Base-by-base conservation (phyloP, 2,113 vertebrate species). In the Hucho hucho region DNA sequence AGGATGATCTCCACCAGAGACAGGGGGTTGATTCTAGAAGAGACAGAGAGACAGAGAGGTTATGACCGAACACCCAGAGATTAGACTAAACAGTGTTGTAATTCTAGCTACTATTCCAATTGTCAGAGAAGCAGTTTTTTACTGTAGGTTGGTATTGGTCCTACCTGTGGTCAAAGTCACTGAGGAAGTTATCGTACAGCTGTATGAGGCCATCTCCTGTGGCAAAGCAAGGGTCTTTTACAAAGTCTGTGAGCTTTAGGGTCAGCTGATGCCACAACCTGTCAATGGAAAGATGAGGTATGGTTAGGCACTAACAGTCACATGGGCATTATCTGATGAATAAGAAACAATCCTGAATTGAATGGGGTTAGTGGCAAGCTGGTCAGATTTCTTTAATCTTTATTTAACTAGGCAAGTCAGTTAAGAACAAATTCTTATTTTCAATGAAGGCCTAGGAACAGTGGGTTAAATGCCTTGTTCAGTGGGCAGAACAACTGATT, bases 251-350 rank as follows among this genome's bases (percentile, higher is more conserved):
- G 46, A 99, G 88, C 58, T 95, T 95, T 79, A 99, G 93, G 0
- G 98, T 99, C 88, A 99, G 88, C 84, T 99, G 98, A 87, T 99
- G 97, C 98, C 98, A 99, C 75, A 99, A 91, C 68, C 98, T 98
- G 78, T 69, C 7, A 64, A 28, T 2, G 16, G 4, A 16, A 63
- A 70, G 29, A 67, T 4, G 20, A 74, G 9, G 65, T 11, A 64
- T 13, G 16, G 49, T 16, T 53, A 43, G 37, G 2, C 7, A 43
- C 37, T 11, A 43, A 29, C 29, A 29, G 29, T 29, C 29, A 5
- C 5, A 29, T 29, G 29, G 4, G 37, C 2, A 43, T 11, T 43
- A 43, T 7, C 9, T 9, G 37, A 43, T 43, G 37, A 11, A 43
- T 43, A 43, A 43, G 37, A 43, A 43, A 43, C 37, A 43, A 43